Evolutionary conservation across 2,113 vertebrate species (phyloP), one percentile per base, ranked within the genome.

Genomic region (Ornithorhynchus anatinus): DNA sequence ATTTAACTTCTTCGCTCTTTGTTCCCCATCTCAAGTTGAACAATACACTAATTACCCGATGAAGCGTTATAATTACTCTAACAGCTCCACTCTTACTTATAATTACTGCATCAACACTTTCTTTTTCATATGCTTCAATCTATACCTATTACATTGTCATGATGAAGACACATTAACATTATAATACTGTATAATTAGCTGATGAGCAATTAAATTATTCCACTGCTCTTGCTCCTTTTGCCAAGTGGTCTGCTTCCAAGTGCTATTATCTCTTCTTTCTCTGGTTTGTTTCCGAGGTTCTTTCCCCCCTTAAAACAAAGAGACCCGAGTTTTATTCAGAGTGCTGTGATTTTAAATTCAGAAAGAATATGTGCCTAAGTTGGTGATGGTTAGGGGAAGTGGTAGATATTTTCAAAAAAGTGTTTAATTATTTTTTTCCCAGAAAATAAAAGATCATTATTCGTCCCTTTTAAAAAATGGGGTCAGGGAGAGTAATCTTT

Each of bases 201-300:
- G 91, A 95, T 92, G 94, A 94, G 95, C 95, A 96, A 97, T 97
- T 97, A 95, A 95, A 96, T 96, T 95, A 96, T 95, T 96, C 92
- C 92, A 93, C 89, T 91, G 90, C 91, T 95, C 90, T 94, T 94
- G 94, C 84, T 93, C 90, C 89, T 93, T 88, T 89, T 89, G 92
- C 92, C 90, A 93, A 91, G 89, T 92, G 93, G 91, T 91, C 92
- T 82, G 86, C 91, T 92, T 92, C 91, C 89, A 90, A 93, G 84
- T 15, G 58, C 90, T 86, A 92, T 92, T 94, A 93, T 94, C 91
- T 90, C 76, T 77, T 78, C 73, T 89, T 89, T 81, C 76, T 88
- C 86, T 91, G 70, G 80, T 89, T 89, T 90, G 86, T 84, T 81
- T 87, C 89, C 85, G 81, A 89, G 86, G 78, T 36, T 82, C 63